Evolutionary conservation across 2,888 invertebrate genomes (phyloP).

Genomic region (Pseudoips prasinana): DNA sequence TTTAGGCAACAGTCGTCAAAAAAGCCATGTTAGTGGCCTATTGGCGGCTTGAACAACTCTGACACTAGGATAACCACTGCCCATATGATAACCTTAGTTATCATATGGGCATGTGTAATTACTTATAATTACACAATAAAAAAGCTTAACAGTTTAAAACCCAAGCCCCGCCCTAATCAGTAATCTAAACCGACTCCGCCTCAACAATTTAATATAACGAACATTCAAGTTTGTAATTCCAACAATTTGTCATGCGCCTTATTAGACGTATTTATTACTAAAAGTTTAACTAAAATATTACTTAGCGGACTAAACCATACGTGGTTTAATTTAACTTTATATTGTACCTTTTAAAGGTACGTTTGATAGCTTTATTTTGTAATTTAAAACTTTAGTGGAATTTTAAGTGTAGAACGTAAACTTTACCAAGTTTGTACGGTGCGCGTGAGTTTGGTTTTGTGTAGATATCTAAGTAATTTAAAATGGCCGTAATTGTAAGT

Average conservation of each 20-base stretch:
- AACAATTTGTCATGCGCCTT: conserved; percentile 59
- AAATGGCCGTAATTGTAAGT: too few relatives aligned
- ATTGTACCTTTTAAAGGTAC: conserved; percentile 31
- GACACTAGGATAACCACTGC: too few relatives aligned
- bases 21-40: too few relatives aligned
- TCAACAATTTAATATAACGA: conserved; percentile 43
- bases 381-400: conserved; percentile 20
- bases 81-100: too few relatives aligned
- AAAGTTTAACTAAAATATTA: conserved; percentile 5
- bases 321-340: conserved; percentile 40
- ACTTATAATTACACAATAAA: too few relatives aligned
- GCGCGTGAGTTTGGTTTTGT: too few relatives aligned
- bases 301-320: conserved; percentile 23
- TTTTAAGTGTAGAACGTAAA: conserved; percentile 16
- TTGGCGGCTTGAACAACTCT: too few relatives aligned
- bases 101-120: too few relatives aligned
- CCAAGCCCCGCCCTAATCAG: conserved; percentile 14
- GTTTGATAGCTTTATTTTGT: conserved; percentile 40
- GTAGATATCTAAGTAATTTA: too few relatives aligned
- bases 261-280: conserved; percentile 52
- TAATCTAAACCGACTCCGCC: conserved; percentile 16
- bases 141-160: too few relatives aligned
- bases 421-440: conserved; percentile 4
- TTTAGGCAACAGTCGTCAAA: too few relatives aligned
- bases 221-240: conserved; percentile 46